phyloP scores from a whole-genome alignment of 2,113 vertebrate species.

The Ailuropoda melanoleuca region DNA sequence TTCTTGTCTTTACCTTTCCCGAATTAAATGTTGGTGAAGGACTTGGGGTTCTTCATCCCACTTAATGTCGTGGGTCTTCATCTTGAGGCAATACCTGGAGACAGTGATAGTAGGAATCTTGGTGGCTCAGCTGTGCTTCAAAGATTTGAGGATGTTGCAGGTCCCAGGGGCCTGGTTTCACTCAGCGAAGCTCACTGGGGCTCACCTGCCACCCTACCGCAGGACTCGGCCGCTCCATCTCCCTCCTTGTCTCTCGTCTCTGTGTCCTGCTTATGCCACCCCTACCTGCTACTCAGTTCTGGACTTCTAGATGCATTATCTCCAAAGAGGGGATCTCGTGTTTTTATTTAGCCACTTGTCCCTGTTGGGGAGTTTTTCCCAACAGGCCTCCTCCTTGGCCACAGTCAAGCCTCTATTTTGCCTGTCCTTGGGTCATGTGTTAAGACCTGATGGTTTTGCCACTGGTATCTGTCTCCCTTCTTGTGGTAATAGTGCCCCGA shows the following conservation, averaged over 20 bases:
- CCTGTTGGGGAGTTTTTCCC: not conserved
- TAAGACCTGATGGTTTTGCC: not conserved
- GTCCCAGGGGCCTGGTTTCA: not conserved
- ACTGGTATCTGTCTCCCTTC: not conserved
- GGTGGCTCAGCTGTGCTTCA: not conserved
- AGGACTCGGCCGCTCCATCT: rapidly evolving
- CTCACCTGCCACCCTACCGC: rapidly evolving
- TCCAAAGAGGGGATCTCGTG: not conserved
- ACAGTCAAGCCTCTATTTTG: not conserved
- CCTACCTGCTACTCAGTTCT: not conserved
- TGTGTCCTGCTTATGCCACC: rapidly evolving
- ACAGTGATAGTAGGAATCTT: too few species aligned
- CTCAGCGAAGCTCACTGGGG: rapidly evolving
- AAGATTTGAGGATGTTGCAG: not conserved
- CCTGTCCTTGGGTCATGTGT: not conserved
- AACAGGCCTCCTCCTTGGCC: not conserved
- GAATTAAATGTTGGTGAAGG: not conserved
- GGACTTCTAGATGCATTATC: not conserved
- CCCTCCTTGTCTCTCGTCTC: not conserved
- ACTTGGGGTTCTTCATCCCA: not conserved
- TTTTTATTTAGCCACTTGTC: not conserved
- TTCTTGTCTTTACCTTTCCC: not conserved
- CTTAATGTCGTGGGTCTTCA: not conserved
- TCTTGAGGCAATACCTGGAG: not conserved
- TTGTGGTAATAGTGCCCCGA: not conserved